These are phyloP conservation scores for Phymanthus crucifer DNA, from an alignment of 92 coral and sea anemone genomes.

Conservation along the genomic window DNA sequence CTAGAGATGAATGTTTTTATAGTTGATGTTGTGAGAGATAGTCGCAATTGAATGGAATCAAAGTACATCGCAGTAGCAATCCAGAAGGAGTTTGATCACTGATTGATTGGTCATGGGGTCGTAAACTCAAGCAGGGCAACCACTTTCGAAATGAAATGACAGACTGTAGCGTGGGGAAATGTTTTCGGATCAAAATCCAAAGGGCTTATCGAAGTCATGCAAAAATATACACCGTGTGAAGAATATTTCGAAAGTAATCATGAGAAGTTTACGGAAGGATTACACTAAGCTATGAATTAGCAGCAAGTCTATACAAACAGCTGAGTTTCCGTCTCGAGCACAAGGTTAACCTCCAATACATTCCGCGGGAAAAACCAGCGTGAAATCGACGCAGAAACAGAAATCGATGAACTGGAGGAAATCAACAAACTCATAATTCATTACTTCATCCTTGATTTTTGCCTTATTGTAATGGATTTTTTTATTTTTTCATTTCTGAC, in stretches of 20 bases:
- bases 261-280: slow-evolving; percentile 13
- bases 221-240: background rate
- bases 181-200: background rate
- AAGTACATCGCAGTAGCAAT: background rate
- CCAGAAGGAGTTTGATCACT: background rate
- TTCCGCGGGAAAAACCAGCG: background rate
- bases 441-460: background rate
- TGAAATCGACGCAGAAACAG: background rate
- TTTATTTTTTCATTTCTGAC: no score
- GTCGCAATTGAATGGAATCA: background rate
- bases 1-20: background rate
- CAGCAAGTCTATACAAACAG: slow-evolving; percentile 15
- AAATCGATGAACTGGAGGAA: background rate
- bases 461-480: background rate
- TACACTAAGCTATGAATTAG: slow-evolving; percentile 17
- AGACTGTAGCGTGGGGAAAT: background rate
- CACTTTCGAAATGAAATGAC: background rate
- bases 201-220: background rate
- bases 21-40: background rate
- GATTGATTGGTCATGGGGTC: background rate
- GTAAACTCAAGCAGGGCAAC: background rate
- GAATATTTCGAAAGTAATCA: slow-evolving; percentile 18
- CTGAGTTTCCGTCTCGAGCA: background rate
- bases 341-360: background rate
- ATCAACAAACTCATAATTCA: background rate